phyloP scores from a whole-genome alignment of 2,113 vertebrate genomes.

The Meriones unguiculatus region DNA sequence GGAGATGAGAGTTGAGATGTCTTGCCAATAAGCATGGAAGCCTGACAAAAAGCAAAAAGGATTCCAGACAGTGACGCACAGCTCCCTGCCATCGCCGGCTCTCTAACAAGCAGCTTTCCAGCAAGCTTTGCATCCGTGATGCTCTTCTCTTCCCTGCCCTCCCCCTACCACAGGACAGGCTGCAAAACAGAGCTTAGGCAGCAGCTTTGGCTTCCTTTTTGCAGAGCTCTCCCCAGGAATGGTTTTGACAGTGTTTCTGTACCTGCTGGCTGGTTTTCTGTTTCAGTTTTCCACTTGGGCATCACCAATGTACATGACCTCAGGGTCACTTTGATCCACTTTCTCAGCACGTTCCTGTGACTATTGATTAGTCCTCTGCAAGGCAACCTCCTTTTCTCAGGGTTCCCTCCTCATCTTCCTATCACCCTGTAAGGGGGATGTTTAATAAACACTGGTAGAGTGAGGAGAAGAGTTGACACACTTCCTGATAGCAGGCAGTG shows the following conservation, averaged over 20 bases:
- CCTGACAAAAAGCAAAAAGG: background rate
- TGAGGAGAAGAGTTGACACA: background rate
- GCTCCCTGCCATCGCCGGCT: background rate
- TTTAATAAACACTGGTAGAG: background rate
- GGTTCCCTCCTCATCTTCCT: background rate
- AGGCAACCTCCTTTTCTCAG: background rate
- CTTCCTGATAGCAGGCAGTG: background rate
- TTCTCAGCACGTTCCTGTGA: background rate
- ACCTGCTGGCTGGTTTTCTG: background rate
- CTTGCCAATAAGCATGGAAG: background rate
- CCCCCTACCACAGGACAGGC: background rate
- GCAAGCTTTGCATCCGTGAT: fast-evolving
- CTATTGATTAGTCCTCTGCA: background rate
- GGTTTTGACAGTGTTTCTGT: background rate
- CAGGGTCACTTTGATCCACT: too few species aligned
- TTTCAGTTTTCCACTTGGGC: background rate
- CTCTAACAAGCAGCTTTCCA: background rate
- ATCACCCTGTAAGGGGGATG: background rate
- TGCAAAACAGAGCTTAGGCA: background rate
- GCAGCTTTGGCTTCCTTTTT: background rate
- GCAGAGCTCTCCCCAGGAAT: background rate
- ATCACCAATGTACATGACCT: fast-evolving
- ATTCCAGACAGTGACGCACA: fast-evolving
- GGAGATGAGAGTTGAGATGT: background rate
- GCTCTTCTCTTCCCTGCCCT: too few species aligned